Percentiles rank a stretch among this genome's conserved stretches.
Conservation (phyloP, 2,797 vertebrate genomes). For the Cirrhinus mrigala region DNA sequence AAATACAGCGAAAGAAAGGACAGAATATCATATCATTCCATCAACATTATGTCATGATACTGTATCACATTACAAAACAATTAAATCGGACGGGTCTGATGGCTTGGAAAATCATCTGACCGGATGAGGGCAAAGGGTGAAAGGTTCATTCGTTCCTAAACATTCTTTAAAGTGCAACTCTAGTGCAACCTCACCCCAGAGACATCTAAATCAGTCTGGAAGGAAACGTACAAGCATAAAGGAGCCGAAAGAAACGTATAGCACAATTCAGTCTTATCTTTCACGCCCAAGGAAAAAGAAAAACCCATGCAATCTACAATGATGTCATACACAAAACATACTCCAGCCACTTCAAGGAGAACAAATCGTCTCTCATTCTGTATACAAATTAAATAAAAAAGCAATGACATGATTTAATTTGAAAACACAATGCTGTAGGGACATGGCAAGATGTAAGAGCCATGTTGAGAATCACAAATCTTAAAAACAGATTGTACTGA, state of each 20-base stretch:
- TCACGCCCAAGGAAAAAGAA: conserved; percentile 13
- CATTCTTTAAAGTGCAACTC: conserved; percentile 49
- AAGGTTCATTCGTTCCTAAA: conserved; percentile 34
- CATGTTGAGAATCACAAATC: conserved; percentile 21
- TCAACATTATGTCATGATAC: conserved; percentile 20
- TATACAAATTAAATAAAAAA: not conserved
- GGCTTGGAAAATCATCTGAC: conserved; percentile 25
- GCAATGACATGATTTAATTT: not conserved
- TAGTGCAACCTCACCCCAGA: conserved; percentile 47
- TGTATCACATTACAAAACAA: conserved; percentile 29
- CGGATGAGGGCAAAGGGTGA: conserved; percentile 24
- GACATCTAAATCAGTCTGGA: conserved; percentile 52
- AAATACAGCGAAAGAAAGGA: not conserved
- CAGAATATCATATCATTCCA: conserved; percentile 5
- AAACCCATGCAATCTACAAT: conserved; percentile 11
- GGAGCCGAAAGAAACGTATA: conserved; percentile 40
- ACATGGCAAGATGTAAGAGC: not conserved
- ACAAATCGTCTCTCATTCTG: not conserved
- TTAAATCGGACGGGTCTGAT: conserved; percentile 1
- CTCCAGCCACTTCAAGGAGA: not conserved
- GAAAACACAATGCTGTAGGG: not conserved
- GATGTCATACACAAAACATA: conserved; percentile 2
- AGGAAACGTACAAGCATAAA: conserved; percentile 48
- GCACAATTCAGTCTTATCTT: conserved; percentile 48
- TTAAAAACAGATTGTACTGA: conserved; percentile 32